Evolutionary conservation across 2,797 vertebrate genomes (phyloP).

Genomic region (Peromyscus attwateri): DNA sequence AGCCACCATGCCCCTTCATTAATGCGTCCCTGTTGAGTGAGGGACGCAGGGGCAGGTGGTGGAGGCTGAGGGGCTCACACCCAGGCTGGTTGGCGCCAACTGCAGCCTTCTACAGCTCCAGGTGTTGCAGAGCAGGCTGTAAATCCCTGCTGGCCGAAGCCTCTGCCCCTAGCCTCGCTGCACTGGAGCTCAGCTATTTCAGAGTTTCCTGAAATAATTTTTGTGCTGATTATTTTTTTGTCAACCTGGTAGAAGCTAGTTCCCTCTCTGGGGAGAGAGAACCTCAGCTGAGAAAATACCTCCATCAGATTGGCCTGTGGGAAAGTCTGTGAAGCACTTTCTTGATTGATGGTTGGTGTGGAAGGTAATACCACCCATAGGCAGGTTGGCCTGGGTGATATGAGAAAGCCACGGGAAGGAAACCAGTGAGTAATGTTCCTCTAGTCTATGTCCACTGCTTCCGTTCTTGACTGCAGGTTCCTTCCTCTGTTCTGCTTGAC

Average conservation of each 20-base stretch:
- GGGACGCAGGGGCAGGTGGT: not conserved
- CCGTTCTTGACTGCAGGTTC: not conserved
- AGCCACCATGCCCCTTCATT: not conserved
- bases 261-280: not conserved
- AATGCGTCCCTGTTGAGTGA: not conserved
- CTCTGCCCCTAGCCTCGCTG: conserved; percentile 54
- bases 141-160: conserved; percentile 59
- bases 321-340: not conserved
- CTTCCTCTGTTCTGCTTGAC: not conserved
- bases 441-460: not conserved
- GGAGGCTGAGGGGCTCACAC: conserved; percentile 64
- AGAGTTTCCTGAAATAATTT: not conserved
- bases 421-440: not conserved
- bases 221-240: not conserved
- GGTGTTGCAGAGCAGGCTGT: conserved; percentile 20
- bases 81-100: conserved; percentile 55
- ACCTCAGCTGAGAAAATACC: not conserved
- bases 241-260: not conserved
- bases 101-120: not conserved
- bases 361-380: not conserved
- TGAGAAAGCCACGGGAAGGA: not conserved
- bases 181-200: conserved; percentile 78
- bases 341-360: not conserved
- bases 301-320: not conserved
- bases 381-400: not conserved